Evolutionary conservation across 1,140 invertebrate species (phyloP), one percentile per base, ranked within the genome.

Genomic region (Idris sp.): DNA sequence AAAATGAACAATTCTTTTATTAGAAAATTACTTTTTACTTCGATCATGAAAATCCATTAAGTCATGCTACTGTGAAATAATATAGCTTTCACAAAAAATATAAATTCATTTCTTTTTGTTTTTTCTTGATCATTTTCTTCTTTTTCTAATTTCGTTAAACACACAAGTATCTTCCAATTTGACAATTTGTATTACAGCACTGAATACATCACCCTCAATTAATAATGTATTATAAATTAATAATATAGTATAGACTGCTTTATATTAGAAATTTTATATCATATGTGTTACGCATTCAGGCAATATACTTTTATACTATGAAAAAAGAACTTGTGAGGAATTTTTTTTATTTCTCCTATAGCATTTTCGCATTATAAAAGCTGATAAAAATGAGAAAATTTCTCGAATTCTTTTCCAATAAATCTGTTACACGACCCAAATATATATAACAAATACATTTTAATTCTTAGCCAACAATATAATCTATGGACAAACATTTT

Each of bases 381-480:
- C 53, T 33, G 53, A 58, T 40, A 26, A 11, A 35, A 40, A 44
- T 58, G 40, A 58, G 40, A 36, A 58, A 16, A 35, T 44, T 44
- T 44, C 22, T n/a, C 13, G 10, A 30, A 10, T 38, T 58, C 18
- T 58, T 28, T 18, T 44, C 7, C 40, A 58, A 58, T 58, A 58
- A 58, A 58, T 58, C 44, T 58, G 38, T 58, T 58, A 44, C 53
- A 40, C n/a, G 44, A 49, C 16, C 16, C 16, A 16, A 33, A 43
- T 43, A 48, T 48, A 48, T 48, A 48, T 48, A 46, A 46, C 28
- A 8, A 9, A 22, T 11, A 13, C n/a, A 49, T 13, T 49, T 49
- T 49, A 33, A 35, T 49, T 49, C 19, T 19, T 10, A 4, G n/a
- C 2, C 28, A 49, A 49, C 44, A 25, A 33, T 28, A 49, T 30